A percentile compares a stretch with the other conserved stretches of the same genome.
Conservation (phyloP, 2,797 vertebrate species). For the Fistularia tabacaria region DNA sequence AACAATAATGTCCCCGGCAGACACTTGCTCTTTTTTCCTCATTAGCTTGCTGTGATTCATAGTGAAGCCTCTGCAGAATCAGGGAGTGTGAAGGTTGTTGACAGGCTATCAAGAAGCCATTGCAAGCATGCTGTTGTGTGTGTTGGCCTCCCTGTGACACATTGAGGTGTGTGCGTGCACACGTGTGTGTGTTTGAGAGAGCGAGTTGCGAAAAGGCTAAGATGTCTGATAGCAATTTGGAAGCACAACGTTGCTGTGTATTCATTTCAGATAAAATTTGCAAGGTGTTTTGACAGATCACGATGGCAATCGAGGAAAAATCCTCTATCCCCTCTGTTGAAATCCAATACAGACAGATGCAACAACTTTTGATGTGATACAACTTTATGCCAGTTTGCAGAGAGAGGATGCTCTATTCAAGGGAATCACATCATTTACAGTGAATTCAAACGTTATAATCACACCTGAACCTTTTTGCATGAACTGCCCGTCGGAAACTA, state of each 20-base stretch:
- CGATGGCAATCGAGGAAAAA: too few relatives aligned
- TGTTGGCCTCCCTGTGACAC: not conserved
- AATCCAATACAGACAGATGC: too few relatives aligned
- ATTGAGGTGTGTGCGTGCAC: slow-evolving; percentile 1
- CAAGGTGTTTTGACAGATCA: too few relatives aligned
- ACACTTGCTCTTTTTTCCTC: not conserved
- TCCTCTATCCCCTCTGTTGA: too few relatives aligned
- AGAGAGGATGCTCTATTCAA: too few relatives aligned
- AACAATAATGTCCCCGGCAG: not conserved
- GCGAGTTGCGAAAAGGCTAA: too few relatives aligned
- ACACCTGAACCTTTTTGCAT: not conserved
- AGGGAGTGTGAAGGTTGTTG: slow-evolving; percentile 24
- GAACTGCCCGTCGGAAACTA: not conserved
- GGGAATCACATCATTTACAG: not conserved
- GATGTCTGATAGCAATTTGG: too few relatives aligned
- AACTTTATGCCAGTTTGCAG: too few relatives aligned
- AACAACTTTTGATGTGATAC: too few relatives aligned
- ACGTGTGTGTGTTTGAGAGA: slow-evolving; percentile 5
- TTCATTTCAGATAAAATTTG: too few relatives aligned
- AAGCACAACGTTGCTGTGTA: too few relatives aligned
- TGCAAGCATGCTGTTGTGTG: slow-evolving; percentile 10
- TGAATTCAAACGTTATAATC: not conserved
- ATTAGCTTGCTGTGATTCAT: slow-evolving; percentile 11
- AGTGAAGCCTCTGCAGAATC: slow-evolving; percentile 12
- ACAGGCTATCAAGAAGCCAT: slow-evolving; percentile 48